A percentile compares a stretch with the other conserved stretches of the same genome.
phyloP scores from a whole-genome alignment of 2,797 vertebrate species.

The Enteromius thamalakanensis region DNA sequence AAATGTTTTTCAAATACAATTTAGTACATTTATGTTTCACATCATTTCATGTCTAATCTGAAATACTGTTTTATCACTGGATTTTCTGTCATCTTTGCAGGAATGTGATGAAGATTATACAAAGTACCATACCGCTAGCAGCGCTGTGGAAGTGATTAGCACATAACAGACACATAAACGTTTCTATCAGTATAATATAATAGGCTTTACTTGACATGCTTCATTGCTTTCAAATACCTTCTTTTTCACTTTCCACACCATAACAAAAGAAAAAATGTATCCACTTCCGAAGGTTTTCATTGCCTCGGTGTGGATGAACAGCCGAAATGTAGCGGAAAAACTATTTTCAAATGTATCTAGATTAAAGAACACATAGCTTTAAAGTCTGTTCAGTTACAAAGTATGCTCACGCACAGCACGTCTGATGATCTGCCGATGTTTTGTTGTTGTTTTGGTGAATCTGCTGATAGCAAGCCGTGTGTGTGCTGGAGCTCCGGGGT shows the following conservation, averaged over 20 bases:
- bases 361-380: background rate
- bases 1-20: background rate
- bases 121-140: background rate
- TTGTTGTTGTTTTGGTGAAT: constrained; percentile 22
- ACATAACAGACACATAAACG: background rate
- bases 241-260: background rate
- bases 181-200: background rate
- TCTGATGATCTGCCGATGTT: background rate
- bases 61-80: background rate
- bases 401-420: background rate
- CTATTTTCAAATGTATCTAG: background rate
- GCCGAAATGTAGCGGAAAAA: background rate
- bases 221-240: background rate
- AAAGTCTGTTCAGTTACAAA: too few species aligned
- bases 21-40: background rate
- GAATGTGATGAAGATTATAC: background rate
- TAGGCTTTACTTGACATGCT: background rate
- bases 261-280: background rate
- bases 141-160: background rate
- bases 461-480: constrained; percentile 76
- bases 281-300: background rate
- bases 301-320: too few species aligned
- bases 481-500: constrained; percentile 80
- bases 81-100: background rate
- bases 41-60: background rate